These are phyloP conservation scores for Nesometra sesokonis DNA, from an alignment of 35 echinoderm and acorn worm genomes.

Conservation along the genomic window DNA sequence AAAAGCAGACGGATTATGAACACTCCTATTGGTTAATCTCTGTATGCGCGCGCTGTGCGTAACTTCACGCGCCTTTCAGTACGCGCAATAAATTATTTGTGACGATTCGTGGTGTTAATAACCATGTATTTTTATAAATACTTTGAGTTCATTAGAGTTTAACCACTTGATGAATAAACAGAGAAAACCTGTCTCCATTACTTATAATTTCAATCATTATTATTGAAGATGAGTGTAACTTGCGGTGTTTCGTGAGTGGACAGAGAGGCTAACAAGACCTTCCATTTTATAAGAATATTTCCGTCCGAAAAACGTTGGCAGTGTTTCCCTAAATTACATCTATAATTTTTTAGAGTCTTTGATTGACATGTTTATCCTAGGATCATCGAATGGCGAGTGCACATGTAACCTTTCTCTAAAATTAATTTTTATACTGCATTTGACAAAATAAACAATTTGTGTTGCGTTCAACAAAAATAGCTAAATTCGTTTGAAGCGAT, in stretches of 20 bases:
- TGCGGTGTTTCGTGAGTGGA: background rate
- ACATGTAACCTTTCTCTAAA: too few relatives aligned
- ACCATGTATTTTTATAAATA: background rate
- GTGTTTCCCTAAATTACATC: background rate
- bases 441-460: too few relatives aligned
- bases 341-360: background rate
- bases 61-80: too few relatives aligned
- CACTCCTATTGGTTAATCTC: too few relatives aligned
- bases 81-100: background rate
- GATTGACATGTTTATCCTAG: background rate
- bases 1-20: too few relatives aligned
- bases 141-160: background rate
- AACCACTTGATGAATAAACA: background rate
- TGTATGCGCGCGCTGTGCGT: too few relatives aligned
- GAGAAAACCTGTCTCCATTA: background rate
- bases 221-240: background rate
- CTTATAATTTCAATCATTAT: background rate
- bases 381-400: too few relatives aligned
- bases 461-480: too few relatives aligned
- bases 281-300: background rate
- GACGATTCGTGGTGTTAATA: background rate
- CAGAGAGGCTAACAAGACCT: background rate
- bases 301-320: background rate
- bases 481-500: too few relatives aligned
- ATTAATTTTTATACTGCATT: too few relatives aligned